A percentile compares a stretch with the other conserved stretches of the same genome.
Evolutionary conservation across 2,888 invertebrate species (phyloP).

Genomic region (Matsumyia berberina): DNA sequence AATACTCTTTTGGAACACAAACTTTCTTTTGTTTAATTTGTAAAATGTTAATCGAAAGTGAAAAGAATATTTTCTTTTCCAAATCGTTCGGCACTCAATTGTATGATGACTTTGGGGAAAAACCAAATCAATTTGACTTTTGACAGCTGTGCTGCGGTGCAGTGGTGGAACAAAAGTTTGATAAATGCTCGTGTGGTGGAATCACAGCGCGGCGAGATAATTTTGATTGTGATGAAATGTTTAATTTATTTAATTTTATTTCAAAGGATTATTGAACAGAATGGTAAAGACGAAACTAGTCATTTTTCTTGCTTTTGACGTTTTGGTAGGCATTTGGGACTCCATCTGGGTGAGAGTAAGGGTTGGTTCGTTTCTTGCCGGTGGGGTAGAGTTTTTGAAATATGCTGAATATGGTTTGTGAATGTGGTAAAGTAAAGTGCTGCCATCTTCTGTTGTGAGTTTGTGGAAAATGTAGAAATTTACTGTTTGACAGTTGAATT

Average conservation of each 20-base stretch:
- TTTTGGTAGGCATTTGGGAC: no score
- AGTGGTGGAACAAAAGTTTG: neutral
- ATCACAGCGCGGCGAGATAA: neutral
- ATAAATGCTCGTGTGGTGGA: neutral
- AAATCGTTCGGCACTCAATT: neutral
- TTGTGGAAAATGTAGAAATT: no score
- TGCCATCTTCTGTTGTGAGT: no score
- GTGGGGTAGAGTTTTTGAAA: neutral
- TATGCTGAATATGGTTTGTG: neutral
- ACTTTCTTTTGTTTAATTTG: neutral
- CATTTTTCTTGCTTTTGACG: neutral
- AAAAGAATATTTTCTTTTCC: constrained; percentile 18
- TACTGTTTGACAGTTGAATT: no score
- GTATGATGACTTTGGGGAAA: constrained; percentile 42
- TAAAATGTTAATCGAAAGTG: constrained; percentile 14
- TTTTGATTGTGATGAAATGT: neutral
- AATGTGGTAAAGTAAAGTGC: no score
- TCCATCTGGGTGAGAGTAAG: no score
- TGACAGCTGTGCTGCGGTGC: constrained; percentile 22
- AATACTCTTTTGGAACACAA: no score
- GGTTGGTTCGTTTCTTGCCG: no score
- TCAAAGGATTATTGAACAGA: neutral
- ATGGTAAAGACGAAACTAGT: neutral
- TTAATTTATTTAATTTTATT: constrained; percentile 3
- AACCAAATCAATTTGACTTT: constrained; percentile 11